Percentiles rank a stretch among this genome's conserved stretches.
Evolutionary conservation across 2,797 vertebrate genomes (phyloP).

Genomic region (Thamnophis elegans): DNA sequence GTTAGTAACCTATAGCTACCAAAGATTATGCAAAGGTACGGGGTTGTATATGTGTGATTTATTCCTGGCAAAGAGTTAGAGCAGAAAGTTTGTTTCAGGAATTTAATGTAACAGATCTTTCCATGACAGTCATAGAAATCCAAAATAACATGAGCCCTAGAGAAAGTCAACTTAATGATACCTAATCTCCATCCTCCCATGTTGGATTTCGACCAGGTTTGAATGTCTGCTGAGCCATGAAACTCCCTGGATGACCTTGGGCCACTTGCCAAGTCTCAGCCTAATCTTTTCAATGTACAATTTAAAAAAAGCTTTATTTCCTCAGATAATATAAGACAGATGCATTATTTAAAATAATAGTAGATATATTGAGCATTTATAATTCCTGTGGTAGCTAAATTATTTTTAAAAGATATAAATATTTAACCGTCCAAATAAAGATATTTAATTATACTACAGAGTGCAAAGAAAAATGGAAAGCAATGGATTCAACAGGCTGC

Average conservation of each 20-base stretch:
- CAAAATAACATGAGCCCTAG: neutral
- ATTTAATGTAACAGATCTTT: constrained; percentile 33
- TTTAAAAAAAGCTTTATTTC: neutral
- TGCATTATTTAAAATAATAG: neutral
- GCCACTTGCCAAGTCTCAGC: neutral
- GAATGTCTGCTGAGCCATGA: neutral
- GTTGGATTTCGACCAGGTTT: neutral
- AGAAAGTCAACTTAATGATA: neutral
- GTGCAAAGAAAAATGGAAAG: neutral
- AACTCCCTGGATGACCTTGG: neutral
- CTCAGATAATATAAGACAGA: neutral
- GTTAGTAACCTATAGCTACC: constrained; percentile 1
- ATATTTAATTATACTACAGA: neutral
- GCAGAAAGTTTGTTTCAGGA: neutral
- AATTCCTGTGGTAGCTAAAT: neutral
- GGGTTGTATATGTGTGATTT: neutral
- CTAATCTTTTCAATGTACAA: neutral
- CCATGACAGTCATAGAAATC: constrained; percentile 1
- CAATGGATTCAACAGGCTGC: neutral
- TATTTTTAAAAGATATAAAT: neutral
- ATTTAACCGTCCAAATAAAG: neutral
- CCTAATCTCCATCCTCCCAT: neutral
- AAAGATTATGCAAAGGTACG: neutral
- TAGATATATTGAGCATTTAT: neutral
- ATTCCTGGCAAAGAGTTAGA: neutral